Conservation (phyloP, 2,113 vertebrate genomes). For the Macroglossus sobrinus region DNA sequence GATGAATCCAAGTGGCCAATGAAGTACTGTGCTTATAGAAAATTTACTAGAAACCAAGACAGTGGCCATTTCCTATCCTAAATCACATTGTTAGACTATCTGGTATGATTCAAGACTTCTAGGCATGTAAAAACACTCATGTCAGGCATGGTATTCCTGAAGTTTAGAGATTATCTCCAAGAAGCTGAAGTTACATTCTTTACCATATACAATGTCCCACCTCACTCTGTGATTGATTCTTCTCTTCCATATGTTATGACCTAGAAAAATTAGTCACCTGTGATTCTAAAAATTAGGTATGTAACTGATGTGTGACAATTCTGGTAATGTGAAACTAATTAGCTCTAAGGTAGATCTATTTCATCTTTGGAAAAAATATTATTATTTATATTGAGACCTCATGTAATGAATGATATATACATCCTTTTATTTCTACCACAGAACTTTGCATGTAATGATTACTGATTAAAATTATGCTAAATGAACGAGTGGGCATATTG, state of each 20-base stretch:
- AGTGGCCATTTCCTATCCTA: rapidly evolving
- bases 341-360: background rate
- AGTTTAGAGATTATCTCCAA: background rate
- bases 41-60: background rate
- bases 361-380: background rate
- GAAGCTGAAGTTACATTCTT: background rate
- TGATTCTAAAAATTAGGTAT: background rate
- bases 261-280: background rate
- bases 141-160: background rate
- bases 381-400: background rate
- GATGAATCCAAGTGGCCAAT: background rate
- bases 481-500: background rate
- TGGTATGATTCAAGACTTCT: background rate
- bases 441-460: background rate
- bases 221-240: background rate
- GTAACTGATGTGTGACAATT: background rate
- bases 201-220: background rate
- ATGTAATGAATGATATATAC: background rate
- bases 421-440: background rate
- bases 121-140: background rate
- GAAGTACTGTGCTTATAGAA: background rate
- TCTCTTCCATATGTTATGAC: background rate
- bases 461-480: background rate
- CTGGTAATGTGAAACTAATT: background rate
- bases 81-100: background rate